phyloP scores from a whole-genome alignment of 2,888 invertebrate genomes.

The Axea sp. region DNA sequence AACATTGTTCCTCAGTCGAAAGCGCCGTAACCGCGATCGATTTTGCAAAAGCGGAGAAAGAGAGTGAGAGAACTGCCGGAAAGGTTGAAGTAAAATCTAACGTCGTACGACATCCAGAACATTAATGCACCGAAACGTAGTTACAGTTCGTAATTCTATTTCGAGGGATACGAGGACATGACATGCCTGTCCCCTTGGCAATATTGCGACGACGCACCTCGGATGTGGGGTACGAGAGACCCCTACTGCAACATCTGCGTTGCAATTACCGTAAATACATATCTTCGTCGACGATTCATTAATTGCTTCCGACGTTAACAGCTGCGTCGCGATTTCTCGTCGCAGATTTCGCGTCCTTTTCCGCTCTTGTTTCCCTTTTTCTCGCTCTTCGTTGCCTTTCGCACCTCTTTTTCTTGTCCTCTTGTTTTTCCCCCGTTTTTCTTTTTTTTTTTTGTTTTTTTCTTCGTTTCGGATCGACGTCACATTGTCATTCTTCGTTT shows the following conservation, averaged over 20 bases:
- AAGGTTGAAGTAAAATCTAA: slow-evolving; percentile 56
- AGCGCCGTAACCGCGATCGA: slow-evolving; percentile 70
- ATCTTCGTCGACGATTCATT: slow-evolving; percentile 59
- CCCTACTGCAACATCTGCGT: slow-evolving; percentile 73
- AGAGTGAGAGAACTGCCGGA: slow-evolving; percentile 43
- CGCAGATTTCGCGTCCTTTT: too few relatives aligned
- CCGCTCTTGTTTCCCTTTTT: too few relatives aligned
- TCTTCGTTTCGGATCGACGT: too few relatives aligned
- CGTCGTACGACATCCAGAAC: slow-evolving; percentile 64
- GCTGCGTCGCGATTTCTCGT: slow-evolving; percentile 60
- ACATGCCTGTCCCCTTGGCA: slow-evolving; percentile 64
- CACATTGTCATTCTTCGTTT: too few relatives aligned
- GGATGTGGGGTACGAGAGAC: slow-evolving; percentile 54
- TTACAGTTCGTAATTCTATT: slow-evolving; percentile 77
- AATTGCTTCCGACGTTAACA: slow-evolving; percentile 63
- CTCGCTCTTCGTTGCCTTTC: too few relatives aligned
- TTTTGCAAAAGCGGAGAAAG: slow-evolving; percentile 61
- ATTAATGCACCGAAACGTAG: slow-evolving; percentile 75
- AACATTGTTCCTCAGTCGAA: slow-evolving; percentile 54
- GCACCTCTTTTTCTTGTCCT: too few relatives aligned
- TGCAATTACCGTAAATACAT: slow-evolving; percentile 71
- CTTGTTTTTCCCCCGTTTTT: too few relatives aligned
- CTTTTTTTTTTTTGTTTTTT: too few relatives aligned
- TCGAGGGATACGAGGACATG: slow-evolving; percentile 69
- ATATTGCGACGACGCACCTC: slow-evolving; percentile 65